phyloP scores from a whole-genome alignment of 2,888 invertebrate genomes.

The Himalopsyche kuldschensis region DNA sequence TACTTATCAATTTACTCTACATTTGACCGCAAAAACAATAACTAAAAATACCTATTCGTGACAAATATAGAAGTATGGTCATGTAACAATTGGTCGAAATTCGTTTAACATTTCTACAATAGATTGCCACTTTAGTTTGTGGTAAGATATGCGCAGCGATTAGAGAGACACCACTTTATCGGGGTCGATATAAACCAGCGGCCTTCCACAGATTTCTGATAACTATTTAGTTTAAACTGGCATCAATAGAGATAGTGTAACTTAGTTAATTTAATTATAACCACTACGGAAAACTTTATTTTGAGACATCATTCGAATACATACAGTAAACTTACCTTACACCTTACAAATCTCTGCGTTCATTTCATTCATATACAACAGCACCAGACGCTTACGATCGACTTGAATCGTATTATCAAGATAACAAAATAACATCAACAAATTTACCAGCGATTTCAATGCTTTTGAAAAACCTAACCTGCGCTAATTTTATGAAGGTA shows the following conservation, averaged over 20 bases:
- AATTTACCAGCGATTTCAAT: not conserved
- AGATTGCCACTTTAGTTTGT: not conserved
- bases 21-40: not conserved
- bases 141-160: not conserved
- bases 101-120: not conserved
- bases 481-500: not conserved
- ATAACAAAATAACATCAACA: not conserved
- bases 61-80: not conserved
- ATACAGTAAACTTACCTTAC: slow-evolving; percentile 10
- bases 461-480: not conserved
- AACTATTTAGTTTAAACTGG: not conserved
- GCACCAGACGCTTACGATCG: slow-evolving; percentile 21
- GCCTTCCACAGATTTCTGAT: not conserved
- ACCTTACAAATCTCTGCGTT: not conserved
- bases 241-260: not conserved
- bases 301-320: slow-evolving; percentile 23
- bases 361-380: not conserved
- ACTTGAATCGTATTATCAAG: slow-evolving; percentile 20
- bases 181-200: not conserved
- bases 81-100: slow-evolving; percentile 3
- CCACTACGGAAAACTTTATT: slow-evolving; percentile 19
- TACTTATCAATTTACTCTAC: not conserved
- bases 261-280: not conserved
- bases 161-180: not conserved
- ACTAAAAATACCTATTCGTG: not conserved